Evolutionary conservation across 2,888 invertebrate species (phyloP).

Genomic region (Agriopis aurantiaria): DNA sequence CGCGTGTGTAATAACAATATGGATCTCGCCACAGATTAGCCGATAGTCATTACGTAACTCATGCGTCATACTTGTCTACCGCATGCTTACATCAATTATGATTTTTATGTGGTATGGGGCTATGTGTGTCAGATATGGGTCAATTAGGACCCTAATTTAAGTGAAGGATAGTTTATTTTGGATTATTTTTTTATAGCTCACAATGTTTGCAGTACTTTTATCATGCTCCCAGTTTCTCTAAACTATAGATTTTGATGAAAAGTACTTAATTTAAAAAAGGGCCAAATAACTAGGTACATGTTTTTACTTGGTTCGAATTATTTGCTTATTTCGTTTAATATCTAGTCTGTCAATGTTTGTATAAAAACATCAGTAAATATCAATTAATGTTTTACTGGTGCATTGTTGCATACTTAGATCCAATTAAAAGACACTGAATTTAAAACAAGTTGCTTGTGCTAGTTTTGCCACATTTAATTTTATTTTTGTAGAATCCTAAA

Average conservation of each 20-base stretch:
- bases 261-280: background rate
- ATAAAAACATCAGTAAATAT: too few species aligned
- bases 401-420: conserved; percentile 15
- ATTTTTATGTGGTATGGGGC: conserved; percentile 45
- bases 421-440: background rate
- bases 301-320: too few species aligned
- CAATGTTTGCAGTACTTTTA: background rate
- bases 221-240: background rate
- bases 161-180: conserved; percentile 20
- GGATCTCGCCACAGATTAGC: conserved; percentile 45
- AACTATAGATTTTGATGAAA: background rate
- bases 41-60: conserved; percentile 54
- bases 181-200: background rate
- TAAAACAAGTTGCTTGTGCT: too few species aligned
- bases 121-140: conserved; percentile 45
- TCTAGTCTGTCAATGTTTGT: too few species aligned
- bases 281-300: too few species aligned
- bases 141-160: conserved; percentile 38
- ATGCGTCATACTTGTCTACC: conserved; percentile 62
- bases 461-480: background rate
- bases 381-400: background rate
- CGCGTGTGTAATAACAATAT: conserved; percentile 74
- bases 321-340: too few species aligned
- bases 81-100: conserved; percentile 53
- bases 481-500: background rate